Percentiles rank a stretch among this genome's conserved stretches.
These are phyloP conservation scores for Porites rus DNA, from an alignment of 92 coral and sea anemone species.

Conservation along the genomic window DNA sequence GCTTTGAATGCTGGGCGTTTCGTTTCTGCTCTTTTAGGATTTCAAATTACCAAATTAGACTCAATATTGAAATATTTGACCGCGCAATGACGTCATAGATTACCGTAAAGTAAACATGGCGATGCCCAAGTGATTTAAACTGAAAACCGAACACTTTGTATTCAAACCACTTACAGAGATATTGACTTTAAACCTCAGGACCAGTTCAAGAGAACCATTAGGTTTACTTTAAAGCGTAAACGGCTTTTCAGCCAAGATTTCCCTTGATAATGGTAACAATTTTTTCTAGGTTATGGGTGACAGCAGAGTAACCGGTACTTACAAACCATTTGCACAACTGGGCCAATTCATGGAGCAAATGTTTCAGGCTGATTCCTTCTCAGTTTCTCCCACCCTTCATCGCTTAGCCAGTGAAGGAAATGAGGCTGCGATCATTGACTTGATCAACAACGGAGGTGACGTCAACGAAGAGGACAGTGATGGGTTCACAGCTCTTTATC, in stretches of 20 bases:
- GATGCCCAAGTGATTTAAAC: slow-evolving; percentile 1
- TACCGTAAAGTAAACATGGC: slow-evolving; percentile 8
- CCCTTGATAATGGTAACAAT: neutral
- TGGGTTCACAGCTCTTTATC: slow-evolving; percentile 39
- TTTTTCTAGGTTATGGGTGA: slow-evolving; percentile 20
- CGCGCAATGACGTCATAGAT: neutral
- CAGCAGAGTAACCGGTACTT: slow-evolving; percentile 18
- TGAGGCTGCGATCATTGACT: slow-evolving; percentile 18
- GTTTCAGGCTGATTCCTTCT: slow-evolving; percentile 6
- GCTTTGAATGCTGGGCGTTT: slow-evolving; percentile 12
- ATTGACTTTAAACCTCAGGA: neutral
- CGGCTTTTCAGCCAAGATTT: neutral
- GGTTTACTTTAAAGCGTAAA: neutral
- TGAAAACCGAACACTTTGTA: slow-evolving; percentile 2
- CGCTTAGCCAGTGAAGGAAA: slow-evolving; percentile 46
- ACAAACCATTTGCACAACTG: slow-evolving; percentile 37
- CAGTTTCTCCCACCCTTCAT: slow-evolving; percentile 34
- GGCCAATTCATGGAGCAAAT: slow-evolving; percentile 38
- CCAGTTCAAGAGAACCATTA: neutral
- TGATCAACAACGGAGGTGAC: slow-evolving; percentile 31
- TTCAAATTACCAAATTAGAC: neutral
- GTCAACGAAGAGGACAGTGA: slow-evolving; percentile 43
- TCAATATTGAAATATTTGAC: neutral
- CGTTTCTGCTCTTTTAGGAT: slow-evolving; percentile 4
- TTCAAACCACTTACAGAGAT: slow-evolving; percentile 2